Conservation (phyloP, 2,797 vertebrate genomes). For the Molossus alvarezi region DNA sequence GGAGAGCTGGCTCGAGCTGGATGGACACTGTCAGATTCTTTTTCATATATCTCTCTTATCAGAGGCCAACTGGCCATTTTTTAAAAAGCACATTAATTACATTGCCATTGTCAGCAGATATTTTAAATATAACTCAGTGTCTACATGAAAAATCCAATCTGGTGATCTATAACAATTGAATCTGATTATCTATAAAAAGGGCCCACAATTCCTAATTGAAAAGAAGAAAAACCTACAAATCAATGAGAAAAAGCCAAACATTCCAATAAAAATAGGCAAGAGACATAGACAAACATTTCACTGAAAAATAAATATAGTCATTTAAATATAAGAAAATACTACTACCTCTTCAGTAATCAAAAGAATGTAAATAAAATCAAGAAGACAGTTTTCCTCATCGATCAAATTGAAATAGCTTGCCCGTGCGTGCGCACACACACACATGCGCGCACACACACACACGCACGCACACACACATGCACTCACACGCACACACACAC, state of each 20-base stretch:
- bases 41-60: slow-evolving; percentile 86
- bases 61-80: slow-evolving; percentile 66
- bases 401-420: background rate
- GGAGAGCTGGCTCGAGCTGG: slow-evolving; percentile 85
- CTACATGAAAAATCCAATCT: slow-evolving; percentile 55
- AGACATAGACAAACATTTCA: slow-evolving; percentile 19
- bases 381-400: background rate
- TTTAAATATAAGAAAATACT: slow-evolving; percentile 9
- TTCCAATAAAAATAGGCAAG: slow-evolving; percentile 12
- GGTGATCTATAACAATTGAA: slow-evolving; percentile 17
- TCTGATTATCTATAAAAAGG: slow-evolving; percentile 28
- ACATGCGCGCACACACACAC: rapidly evolving
- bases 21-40: slow-evolving; percentile 86
- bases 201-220: background rate
- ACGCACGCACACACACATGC: rapidly evolving
- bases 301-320: background rate
- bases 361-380: slow-evolving; percentile 27
- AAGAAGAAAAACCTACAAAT: slow-evolving; percentile 46
- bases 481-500: too few relatives aligned
- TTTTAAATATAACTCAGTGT: slow-evolving; percentile 65
- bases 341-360: background rate
- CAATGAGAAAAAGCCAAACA: slow-evolving; percentile 40
- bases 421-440: too few relatives aligned
- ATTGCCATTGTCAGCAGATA: slow-evolving; percentile 68
- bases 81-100: slow-evolving; percentile 61